Base-by-base conservation (phyloP, 1,140 invertebrate genomes). In the Brachionus calyciflorus region DNA sequence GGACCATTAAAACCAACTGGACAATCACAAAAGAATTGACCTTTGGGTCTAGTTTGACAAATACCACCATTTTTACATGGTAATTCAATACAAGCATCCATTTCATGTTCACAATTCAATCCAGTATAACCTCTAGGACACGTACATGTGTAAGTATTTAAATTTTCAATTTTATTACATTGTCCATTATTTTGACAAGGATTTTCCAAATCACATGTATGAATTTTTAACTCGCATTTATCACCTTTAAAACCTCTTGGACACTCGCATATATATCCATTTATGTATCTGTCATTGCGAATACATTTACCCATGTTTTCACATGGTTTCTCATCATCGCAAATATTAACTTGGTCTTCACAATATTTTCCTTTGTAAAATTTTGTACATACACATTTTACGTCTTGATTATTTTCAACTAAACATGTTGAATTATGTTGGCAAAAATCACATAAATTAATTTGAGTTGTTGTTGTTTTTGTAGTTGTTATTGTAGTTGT, bases 41-140 rank as follows among this genome's bases (percentile, higher is more conserved):
- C 53, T 14, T 28, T 55, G 7, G 51, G 17, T 19, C 30, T 44
- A 14, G 19, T 37, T 26, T 76, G 49, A 40, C 73, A 76, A n/a
- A 46, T 17, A 6, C 73, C 73, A 3, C 26, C 73, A 63, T 76
- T 76, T 48, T 46, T 46, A 44, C 73, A 76, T 14, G 73, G 73
- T 10, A 30, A 26, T n/a, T 12, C 24, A 4, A 57, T 12, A 44
- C 73, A 76, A 0, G 49, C 51, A 5, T 57, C 46, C n/a, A 57
- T 57, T 57, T 63, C 73, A 44, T 55, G 46, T 41, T 94, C 90
- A 84, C 93, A 94, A 24, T 91, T 87, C 81, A 89, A 91, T 0
- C 92, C 92, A 19, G 86, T 87, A 17, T 93, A 84, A 63, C 88
- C 88, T 1, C 87, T 84, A 0, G 88, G 86, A 83, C 92, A 93